Conservation (phyloP, 2,888 invertebrate genomes). For the Tyria jacobaeae region DNA sequence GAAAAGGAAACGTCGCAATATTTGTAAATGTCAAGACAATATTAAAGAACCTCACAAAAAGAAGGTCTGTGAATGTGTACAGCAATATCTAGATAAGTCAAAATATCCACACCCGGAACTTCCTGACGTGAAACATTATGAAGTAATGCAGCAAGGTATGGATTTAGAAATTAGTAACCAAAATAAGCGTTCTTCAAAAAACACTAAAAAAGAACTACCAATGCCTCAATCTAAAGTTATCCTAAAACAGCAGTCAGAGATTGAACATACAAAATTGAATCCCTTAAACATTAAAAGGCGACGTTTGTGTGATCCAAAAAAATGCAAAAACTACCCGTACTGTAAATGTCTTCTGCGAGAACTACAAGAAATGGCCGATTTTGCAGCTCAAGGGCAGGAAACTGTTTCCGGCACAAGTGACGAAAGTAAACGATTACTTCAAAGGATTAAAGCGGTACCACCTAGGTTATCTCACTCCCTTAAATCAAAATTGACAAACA, state of each 20-base stretch:
- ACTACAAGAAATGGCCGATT: neutral
- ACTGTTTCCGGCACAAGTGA: neutral
- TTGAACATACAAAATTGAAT: neutral
- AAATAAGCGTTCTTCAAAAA: no score
- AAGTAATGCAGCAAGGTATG: neutral
- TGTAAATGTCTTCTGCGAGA: conserved; percentile 10
- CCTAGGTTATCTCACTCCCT: conserved; percentile 3
- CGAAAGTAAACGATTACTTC: neutral
- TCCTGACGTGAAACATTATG: neutral
- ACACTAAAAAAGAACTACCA: neutral
- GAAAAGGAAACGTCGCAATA: neutral
- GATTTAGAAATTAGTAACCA: neutral
- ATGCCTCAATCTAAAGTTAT: neutral
- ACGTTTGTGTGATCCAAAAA: neutral
- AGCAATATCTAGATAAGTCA: neutral
- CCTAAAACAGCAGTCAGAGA: neutral
- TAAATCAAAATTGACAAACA: neutral
- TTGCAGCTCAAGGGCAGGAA: neutral
- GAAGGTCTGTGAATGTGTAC: neutral
- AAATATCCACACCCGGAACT: neutral
- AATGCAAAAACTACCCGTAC: neutral
- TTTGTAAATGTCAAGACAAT: neutral
- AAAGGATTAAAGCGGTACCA: neutral
- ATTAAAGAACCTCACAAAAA: neutral
- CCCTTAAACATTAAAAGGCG: neutral